Base-by-base conservation (phyloP, 2,888 invertebrate species). In the Prosopocoilus inquinatus region DNA sequence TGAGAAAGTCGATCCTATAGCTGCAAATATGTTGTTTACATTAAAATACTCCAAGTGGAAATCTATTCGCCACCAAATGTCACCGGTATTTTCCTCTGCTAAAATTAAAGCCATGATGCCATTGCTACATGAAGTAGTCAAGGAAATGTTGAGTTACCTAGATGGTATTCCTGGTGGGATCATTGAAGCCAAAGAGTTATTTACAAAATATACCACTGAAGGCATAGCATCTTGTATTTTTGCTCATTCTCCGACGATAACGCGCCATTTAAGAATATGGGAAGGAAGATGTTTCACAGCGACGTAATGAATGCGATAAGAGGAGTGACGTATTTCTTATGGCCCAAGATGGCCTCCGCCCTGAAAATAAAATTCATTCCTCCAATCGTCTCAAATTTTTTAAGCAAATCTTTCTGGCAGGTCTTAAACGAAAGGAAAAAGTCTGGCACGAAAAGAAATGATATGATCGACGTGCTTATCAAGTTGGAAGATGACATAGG, bases 391-490 rank as follows among this genome's bases (percentile, higher is more conserved):
- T 50, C 38, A 15, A 28, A 45, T 9, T 60, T 56, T 32, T 35
- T 60, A 43, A 51, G 20, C 20, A 34, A 51, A 3, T 55, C 50
- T 5, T 58, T 61, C 28, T 53, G 50, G 46, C 34, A 47, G 2
- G 55, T 55, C 9, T 50, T 59, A 4, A 43, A 55, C 3, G 36
- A 47, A 8, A 41, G 59, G 8, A 51, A 66, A 36, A 39, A 53
- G 9, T 53, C 35, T 5, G 53, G 58, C 16, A 46, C 57, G 64
- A 62, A 79, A 59, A 78, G 80, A 1, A 82, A 82, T 0, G 83
- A 84, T 67, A 79, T 83, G 60, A 79, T 84, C 3, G 83, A 83
- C 67, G 79, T 82, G 75, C 79, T 83, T 77, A 79, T 83, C 75
- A 75, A 81, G 1, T 63, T 82, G 3, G 75, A 78, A 12, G 74